These are phyloP conservation scores for Mugil cephalus DNA, from an alignment of 2,113 vertebrate species.

Conservation along the genomic window DNA sequence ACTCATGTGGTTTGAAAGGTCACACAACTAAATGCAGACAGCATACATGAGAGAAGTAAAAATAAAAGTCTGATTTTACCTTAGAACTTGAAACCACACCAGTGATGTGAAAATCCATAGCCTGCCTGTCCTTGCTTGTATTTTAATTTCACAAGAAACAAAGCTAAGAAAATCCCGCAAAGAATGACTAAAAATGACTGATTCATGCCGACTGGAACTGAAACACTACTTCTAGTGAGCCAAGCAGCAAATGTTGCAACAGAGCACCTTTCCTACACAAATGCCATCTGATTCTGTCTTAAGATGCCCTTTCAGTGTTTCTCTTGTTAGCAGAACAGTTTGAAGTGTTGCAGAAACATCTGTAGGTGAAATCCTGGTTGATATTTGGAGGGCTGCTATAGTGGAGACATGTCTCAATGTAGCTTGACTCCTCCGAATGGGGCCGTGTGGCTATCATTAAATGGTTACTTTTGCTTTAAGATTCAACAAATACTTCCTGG, in stretches of 20 bases:
- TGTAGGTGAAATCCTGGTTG: not conserved
- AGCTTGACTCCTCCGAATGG: not conserved
- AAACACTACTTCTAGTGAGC: accelerated
- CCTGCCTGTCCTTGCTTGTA: not conserved
- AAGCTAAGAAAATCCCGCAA: not conserved
- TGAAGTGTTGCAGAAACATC: not conserved
- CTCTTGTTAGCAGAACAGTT: not conserved
- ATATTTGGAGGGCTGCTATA: not conserved
- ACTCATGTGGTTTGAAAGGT: too few species aligned
- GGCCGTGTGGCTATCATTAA: constrained; percentile 20
- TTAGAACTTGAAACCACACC: not conserved
- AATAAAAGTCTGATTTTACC: too few species aligned
- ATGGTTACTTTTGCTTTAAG: constrained; percentile 1
- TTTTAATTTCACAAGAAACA: too few species aligned
- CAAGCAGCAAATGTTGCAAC: not conserved
- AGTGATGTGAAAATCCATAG: constrained; percentile 8
- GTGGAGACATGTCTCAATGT: too few species aligned
- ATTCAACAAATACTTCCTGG: not conserved
- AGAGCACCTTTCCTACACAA: not conserved
- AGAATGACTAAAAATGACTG: not conserved
- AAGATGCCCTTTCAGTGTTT: too few species aligned
- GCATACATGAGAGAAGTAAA: too few species aligned
- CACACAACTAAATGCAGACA: too few species aligned
- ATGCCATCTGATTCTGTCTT: not conserved
- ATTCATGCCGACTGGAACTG: too few species aligned